Evolutionary conservation across 2,888 invertebrate species (phyloP).

Genomic region (Linnaemya tessellans): DNA sequence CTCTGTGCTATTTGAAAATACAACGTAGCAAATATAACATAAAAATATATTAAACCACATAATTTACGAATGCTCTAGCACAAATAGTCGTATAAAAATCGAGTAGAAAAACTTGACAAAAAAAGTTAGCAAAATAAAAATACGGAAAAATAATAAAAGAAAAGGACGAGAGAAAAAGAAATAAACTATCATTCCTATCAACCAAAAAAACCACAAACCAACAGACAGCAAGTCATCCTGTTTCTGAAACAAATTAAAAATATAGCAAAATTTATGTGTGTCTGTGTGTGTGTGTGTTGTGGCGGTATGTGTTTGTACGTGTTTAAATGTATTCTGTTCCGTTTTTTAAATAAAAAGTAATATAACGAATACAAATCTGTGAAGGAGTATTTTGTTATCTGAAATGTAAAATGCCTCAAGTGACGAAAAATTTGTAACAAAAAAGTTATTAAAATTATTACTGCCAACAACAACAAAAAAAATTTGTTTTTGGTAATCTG

Average conservation of each 20-base stretch:
- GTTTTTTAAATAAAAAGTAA: constrained; percentile 33
- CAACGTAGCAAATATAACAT: constrained; percentile 7
- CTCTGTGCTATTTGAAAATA: background rate
- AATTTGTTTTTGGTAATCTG: no score
- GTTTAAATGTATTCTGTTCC: background rate
- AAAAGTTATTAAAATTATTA: background rate
- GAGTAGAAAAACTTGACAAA: constrained; percentile 24
- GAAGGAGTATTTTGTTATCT: constrained; percentile 29
- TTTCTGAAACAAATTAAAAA: constrained; percentile 69
- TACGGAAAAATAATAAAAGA: background rate
- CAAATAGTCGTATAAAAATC: constrained; percentile 31
- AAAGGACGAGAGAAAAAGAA: background rate
- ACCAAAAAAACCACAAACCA: constrained; percentile 64
- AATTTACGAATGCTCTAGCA: background rate
- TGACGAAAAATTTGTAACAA: no score
- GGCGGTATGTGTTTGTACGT: background rate
- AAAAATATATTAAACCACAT: constrained; percentile 23
- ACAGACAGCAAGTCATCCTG: constrained; percentile 70
- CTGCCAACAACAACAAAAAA: background rate
- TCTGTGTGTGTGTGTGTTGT: constrained; percentile 1
- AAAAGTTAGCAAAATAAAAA: constrained; percentile 13
- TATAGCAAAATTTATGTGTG: constrained; percentile 58
- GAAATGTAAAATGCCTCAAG: no score
- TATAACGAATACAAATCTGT: constrained; percentile 46
- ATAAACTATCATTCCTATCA: constrained; percentile 51